A percentile compares a stretch with the other conserved stretches of the same genome.
Conservation (phyloP, 2,888 invertebrate genomes). For the Tipula helvola region DNA sequence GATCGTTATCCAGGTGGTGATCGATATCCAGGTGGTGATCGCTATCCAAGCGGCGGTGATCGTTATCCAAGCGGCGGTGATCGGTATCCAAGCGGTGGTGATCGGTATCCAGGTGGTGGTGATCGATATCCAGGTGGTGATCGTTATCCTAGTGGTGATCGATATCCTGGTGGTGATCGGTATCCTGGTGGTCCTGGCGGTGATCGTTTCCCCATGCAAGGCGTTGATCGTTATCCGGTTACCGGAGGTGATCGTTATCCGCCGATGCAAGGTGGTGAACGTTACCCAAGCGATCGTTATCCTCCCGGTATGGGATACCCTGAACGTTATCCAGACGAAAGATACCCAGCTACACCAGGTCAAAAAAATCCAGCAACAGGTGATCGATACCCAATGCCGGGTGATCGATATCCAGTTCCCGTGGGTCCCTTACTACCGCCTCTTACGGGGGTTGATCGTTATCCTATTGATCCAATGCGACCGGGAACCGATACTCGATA, state of each 20-base stretch:
- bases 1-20: conserved; percentile 26
- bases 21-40: conserved; percentile 18
- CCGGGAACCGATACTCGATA: conserved; percentile 37
- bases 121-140: conserved; percentile 35
- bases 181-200: conserved; percentile 28
- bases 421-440: conserved; percentile 20
- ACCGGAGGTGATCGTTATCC: conserved; percentile 29
- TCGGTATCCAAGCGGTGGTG: conserved; percentile 34
- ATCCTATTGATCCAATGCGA: conserved; percentile 35
- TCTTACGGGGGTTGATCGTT: conserved; percentile 19
- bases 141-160: conserved; percentile 25
- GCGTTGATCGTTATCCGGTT: conserved; percentile 31
- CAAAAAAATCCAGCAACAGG: conserved; percentile 27
- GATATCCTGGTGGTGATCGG: conserved; percentile 32
- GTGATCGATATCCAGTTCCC: conserved; percentile 24
- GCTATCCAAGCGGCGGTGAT: conserved; percentile 32
- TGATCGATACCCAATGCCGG: conserved; percentile 35
- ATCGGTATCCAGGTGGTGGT: conserved; percentile 23
- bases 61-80: conserved; percentile 31
- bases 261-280: conserved; percentile 23
- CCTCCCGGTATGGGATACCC: conserved; percentile 32
- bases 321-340: conserved; percentile 27
- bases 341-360: conserved; percentile 29
- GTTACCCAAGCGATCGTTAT: conserved; percentile 37
- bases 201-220: conserved; percentile 32